phyloP scores from a whole-genome alignment of 2,888 invertebrate species.

The Acanthosepion lycidas region DNA sequence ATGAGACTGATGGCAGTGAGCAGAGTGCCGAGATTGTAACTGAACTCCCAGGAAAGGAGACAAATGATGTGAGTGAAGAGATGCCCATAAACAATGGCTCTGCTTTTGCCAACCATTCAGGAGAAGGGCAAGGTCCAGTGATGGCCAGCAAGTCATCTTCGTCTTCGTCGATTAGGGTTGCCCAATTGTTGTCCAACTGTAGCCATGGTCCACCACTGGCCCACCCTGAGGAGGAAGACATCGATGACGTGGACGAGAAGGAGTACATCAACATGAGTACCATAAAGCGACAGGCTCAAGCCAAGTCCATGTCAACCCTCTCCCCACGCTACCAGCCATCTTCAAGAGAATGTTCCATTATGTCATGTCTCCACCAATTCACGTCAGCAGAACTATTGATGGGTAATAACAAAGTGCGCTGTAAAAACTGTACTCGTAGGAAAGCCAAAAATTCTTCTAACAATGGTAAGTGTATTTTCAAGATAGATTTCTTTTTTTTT shows the following conservation, averaged over 20 bases:
- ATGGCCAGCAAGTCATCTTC: not conserved
- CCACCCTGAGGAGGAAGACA: slow-evolving; percentile 42
- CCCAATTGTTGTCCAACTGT: slow-evolving; percentile 41
- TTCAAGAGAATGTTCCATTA: slow-evolving; percentile 79
- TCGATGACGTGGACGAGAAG: slow-evolving; percentile 37
- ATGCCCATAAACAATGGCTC: slow-evolving; percentile 17
- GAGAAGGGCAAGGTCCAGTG: not conserved
- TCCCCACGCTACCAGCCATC: slow-evolving; percentile 77
- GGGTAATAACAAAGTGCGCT: slow-evolving; percentile 93
- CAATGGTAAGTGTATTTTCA: not conserved
- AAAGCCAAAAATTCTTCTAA: slow-evolving; percentile 50
- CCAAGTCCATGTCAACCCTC: slow-evolving; percentile 56
- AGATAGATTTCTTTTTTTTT: not conserved
- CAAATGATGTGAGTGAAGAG: not conserved
- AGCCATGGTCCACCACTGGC: slow-evolving; percentile 46
- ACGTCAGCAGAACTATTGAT: slow-evolving; percentile 91
- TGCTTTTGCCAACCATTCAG: not conserved
- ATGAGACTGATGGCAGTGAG: not conserved
- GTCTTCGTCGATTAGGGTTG: slow-evolving; percentile 39
- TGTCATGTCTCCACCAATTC: slow-evolving; percentile 93
- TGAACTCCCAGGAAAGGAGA: not conserved
- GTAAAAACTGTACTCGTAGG: slow-evolving; percentile 85
- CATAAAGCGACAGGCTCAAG: slow-evolving; percentile 47
- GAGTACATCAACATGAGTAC: slow-evolving; percentile 39
- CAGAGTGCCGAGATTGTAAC: not conserved